Conservation (phyloP, 2,888 invertebrate genomes). For the Graphium colonna region DNA sequence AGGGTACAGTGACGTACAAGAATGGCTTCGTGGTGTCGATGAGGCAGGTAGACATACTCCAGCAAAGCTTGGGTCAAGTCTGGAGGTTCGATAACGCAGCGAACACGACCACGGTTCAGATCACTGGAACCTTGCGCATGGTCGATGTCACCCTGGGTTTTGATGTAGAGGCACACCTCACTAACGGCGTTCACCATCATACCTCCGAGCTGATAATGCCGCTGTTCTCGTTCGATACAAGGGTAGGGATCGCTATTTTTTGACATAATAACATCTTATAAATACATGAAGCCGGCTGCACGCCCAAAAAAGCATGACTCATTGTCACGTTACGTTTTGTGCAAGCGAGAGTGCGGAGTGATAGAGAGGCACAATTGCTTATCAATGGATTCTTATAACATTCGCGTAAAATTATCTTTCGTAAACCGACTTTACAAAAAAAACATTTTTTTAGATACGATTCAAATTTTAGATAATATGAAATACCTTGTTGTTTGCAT, state of each 20-base stretch:
- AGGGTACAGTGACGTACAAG: constrained; percentile 40
- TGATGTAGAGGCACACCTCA: constrained; percentile 43
- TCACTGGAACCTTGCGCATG: constrained; percentile 45
- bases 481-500: background rate
- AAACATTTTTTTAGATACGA: background rate
- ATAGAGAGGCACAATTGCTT: no score
- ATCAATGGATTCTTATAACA: no score
- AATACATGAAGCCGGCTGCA: background rate
- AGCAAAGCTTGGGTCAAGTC: constrained; percentile 41
- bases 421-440: no score
- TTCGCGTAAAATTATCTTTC: background rate
- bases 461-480: background rate
- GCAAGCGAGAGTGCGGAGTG: no score
- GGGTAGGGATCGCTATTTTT: constrained; percentile 31
- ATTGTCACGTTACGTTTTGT: no score
- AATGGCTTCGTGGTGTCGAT: constrained; percentile 57
- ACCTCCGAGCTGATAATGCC: constrained; percentile 43
- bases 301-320: no score
- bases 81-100: constrained; percentile 39
- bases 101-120: constrained; percentile 35
- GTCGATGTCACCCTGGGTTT: constrained; percentile 48
- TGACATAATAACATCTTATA: background rate
- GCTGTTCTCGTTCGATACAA: constrained; percentile 39
- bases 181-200: constrained; percentile 33
- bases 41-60: constrained; percentile 43